Percentiles rank a stretch among this genome's conserved stretches.
phyloP scores from a whole-genome alignment of 2,113 vertebrate species.

The Mugil cephalus region DNA sequence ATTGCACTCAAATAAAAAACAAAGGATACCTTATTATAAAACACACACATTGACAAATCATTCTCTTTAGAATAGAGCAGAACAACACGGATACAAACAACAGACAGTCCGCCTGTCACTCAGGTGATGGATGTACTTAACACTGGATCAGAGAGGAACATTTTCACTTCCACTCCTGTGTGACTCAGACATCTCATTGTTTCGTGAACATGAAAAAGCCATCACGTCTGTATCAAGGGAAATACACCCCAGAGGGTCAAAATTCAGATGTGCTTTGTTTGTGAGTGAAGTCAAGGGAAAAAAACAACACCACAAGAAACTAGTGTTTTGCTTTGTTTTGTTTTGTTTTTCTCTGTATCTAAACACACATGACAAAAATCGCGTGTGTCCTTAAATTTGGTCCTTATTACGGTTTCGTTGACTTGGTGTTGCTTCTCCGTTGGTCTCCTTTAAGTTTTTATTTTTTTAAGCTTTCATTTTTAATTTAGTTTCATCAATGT shows the following conservation, averaged over 20 bases:
- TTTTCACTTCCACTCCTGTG: constrained; percentile 19
- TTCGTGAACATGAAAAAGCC: constrained; percentile 64
- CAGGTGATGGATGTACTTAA: constrained; percentile 63
- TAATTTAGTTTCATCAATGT: constrained; percentile 7
- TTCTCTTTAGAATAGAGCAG: constrained; percentile 88
- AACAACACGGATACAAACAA: constrained; percentile 92
- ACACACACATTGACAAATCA: constrained; percentile 88
- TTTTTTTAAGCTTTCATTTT: neutral
- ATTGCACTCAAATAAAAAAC: constrained; percentile 80
- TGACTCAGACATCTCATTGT: constrained; percentile 46
- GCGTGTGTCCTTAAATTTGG: constrained; percentile 9
- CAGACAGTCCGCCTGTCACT: constrained; percentile 71
- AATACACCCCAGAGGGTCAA: constrained; percentile 37
- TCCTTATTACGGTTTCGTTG: constrained; percentile 31
- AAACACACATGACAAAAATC: constrained; percentile 25
- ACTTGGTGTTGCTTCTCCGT: neutral
- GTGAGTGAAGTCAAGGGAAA: constrained; percentile 37
- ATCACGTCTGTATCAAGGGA: constrained; percentile 27
- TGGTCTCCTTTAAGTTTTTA: neutral
- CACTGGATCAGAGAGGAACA: constrained; percentile 41
- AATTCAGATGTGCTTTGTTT: constrained; percentile 33
- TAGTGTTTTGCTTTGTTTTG: constrained; percentile 75
- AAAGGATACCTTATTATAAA: constrained; percentile 76
- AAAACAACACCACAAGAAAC: constrained; percentile 87
- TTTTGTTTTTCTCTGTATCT: constrained; percentile 68